Percentiles rank a stretch among this genome's conserved stretches.
Conservation (phyloP, 2,888 invertebrate species). For the Cantharis rustica region DNA sequence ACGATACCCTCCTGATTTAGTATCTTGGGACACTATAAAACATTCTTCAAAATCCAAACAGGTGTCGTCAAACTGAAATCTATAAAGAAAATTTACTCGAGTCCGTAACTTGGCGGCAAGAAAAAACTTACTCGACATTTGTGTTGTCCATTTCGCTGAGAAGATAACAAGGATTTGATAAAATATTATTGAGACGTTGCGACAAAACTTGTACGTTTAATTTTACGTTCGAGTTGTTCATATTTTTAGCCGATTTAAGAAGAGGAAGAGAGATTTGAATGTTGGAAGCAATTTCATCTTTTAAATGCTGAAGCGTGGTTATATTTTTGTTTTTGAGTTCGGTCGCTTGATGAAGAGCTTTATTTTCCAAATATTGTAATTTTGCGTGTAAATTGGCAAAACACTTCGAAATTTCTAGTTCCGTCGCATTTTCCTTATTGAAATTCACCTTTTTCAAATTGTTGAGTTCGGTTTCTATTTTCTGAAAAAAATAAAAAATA, state of each 20-base stretch:
- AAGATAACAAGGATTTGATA: constrained; percentile 24
- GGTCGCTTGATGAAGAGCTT: constrained; percentile 41
- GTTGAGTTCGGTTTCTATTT: constrained; percentile 25
- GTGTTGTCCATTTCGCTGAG: constrained; percentile 1
- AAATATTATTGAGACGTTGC: constrained; percentile 24
- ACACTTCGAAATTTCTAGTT: constrained; percentile 56
- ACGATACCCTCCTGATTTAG: background rate
- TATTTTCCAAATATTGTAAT: constrained; percentile 60
- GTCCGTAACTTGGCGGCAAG: background rate
- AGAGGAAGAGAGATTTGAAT: constrained; percentile 20
- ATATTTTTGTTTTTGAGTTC: constrained; percentile 14
- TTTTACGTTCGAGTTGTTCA: constrained; percentile 8
- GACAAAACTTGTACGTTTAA: constrained; percentile 30
- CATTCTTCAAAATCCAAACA: constrained; percentile 25
- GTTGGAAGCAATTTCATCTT: constrained; percentile 14
- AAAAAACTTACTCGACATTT: constrained; percentile 10
- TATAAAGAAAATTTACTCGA: constrained; percentile 13
- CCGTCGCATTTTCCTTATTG: constrained; percentile 6
- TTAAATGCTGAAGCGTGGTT: constrained; percentile 6
- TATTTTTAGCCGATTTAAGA: constrained; percentile 19
- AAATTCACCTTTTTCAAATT: background rate
- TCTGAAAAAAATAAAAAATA: constrained; percentile 32
- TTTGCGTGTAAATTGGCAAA: constrained; percentile 60
- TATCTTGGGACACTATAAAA: constrained; percentile 1
- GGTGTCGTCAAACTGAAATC: constrained; percentile 21